Evolutionary conservation across 2,888 invertebrate species (phyloP).

Genomic region (Sinohyriopsis cumingii): DNA sequence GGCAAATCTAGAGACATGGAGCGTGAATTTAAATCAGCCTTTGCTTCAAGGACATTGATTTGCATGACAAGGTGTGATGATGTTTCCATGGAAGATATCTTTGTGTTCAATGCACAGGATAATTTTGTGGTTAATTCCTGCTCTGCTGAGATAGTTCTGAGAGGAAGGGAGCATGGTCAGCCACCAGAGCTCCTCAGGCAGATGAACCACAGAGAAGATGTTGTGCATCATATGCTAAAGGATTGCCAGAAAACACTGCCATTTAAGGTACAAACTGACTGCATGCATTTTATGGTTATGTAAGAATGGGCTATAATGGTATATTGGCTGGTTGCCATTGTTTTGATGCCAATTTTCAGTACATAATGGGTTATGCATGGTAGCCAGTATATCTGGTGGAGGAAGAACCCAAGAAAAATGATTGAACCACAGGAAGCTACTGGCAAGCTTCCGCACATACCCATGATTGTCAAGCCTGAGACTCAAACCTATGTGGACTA

Average conservation of each 20-base stretch:
- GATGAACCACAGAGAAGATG: slow-evolving; percentile 14
- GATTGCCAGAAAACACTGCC: slow-evolving; percentile 29
- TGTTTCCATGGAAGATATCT: slow-evolving; percentile 30
- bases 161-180: neutral
- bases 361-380: too few relatives aligned
- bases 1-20: neutral
- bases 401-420: too few relatives aligned
- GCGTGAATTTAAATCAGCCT: slow-evolving; percentile 1
- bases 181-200: neutral
- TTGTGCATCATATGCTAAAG: slow-evolving; percentile 15
- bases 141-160: slow-evolving; percentile 24
- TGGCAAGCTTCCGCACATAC: too few relatives aligned
- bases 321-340: too few relatives aligned
- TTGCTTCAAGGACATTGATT: slow-evolving; percentile 45
- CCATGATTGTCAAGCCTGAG: too few relatives aligned
- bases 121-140: slow-evolving; percentile 54
- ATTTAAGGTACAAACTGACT: slow-evolving; percentile 29
- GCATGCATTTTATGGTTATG: too few relatives aligned
- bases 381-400: too few relatives aligned
- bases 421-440: too few relatives aligned
- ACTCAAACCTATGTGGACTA: too few relatives aligned
- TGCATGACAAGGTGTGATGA: slow-evolving; percentile 37
- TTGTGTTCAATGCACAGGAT: slow-evolving; percentile 50
- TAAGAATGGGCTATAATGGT: too few relatives aligned
- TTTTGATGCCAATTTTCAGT: too few relatives aligned